These are phyloP conservation scores for Buphagus erythrorhynchus DNA, from an alignment of 2,797 vertebrate species.

Conservation along the genomic window DNA sequence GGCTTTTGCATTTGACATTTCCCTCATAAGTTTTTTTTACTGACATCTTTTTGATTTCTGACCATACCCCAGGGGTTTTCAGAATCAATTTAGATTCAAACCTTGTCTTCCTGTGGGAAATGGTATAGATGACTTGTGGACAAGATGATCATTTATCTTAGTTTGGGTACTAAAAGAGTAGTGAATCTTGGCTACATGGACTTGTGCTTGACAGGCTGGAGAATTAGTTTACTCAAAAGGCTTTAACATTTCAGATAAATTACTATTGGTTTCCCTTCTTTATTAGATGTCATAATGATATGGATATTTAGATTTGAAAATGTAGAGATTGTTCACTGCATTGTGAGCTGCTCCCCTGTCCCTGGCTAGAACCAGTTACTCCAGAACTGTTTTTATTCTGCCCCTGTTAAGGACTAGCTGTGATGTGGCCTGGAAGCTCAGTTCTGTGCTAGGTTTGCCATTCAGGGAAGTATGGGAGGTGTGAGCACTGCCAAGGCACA, in stretches of 20 bases:
- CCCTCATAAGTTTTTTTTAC: neutral
- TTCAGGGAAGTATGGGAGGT: neutral
- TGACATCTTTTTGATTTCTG: neutral
- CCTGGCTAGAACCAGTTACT: neutral
- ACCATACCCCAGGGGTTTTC: neutral
- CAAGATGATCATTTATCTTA: slow-evolving; percentile 1
- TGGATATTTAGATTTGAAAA: neutral
- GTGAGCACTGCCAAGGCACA: neutral
- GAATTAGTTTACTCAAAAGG: neutral
- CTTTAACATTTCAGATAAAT: neutral
- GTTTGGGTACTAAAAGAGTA: neutral
- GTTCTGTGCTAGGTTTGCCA: neutral
- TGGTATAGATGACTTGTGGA: neutral
- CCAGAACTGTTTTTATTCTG: neutral
- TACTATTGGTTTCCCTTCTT: neutral
- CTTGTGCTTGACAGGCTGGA: neutral
- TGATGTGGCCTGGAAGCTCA: neutral
- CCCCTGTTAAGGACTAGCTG: neutral
- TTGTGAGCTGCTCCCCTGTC: neutral
- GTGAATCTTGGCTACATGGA: neutral
- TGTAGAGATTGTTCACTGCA: neutral
- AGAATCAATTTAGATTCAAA: slow-evolving; percentile 16
- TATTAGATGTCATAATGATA: neutral
- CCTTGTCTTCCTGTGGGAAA: neutral
- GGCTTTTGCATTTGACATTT: neutral